phyloP scores from a whole-genome alignment of 2,113 vertebrate species.

The Arothron firmamentum region DNA sequence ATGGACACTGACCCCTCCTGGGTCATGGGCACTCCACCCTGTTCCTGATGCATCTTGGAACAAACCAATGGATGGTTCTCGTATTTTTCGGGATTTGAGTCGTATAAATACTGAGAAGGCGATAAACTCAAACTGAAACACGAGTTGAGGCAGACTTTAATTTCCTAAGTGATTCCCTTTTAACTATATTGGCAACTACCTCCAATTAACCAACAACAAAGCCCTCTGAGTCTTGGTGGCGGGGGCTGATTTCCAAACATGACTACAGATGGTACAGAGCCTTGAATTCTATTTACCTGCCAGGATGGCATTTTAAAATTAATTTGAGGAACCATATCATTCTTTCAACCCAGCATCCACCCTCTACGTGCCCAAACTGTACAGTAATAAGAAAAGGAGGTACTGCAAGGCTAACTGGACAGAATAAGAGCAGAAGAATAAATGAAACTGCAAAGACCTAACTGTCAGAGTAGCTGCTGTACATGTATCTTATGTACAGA shows the following conservation, averaged over 20 bases:
- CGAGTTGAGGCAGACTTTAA: slow-evolving; percentile 44
- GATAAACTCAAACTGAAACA: slow-evolving; percentile 25
- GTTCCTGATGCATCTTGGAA: not conserved
- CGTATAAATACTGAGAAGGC: not conserved
- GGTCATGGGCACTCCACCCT: no score
- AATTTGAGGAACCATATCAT: not conserved
- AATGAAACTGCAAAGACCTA: not conserved
- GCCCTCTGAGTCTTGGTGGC: slow-evolving; percentile 22
- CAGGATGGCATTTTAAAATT: not conserved
- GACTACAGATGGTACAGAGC: slow-evolving; percentile 31
- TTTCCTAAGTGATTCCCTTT: slow-evolving; percentile 49
- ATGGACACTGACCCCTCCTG: no score
- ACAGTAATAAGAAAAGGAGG: no score
- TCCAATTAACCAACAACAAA: slow-evolving; percentile 24
- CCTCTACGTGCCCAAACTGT: no score
- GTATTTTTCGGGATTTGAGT: no score
- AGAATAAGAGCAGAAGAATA: not conserved
- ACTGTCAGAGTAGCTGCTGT: not conserved
- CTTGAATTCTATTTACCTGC: no score
- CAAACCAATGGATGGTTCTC: not conserved
- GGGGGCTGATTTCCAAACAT: slow-evolving; percentile 25
- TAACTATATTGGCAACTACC: slow-evolving; percentile 26
- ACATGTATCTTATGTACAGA: not conserved
- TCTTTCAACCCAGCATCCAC: no score
- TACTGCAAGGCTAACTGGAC: not conserved